phyloP scores from a whole-genome alignment of 2,113 vertebrate species.

The Pteropus alecto region DNA sequence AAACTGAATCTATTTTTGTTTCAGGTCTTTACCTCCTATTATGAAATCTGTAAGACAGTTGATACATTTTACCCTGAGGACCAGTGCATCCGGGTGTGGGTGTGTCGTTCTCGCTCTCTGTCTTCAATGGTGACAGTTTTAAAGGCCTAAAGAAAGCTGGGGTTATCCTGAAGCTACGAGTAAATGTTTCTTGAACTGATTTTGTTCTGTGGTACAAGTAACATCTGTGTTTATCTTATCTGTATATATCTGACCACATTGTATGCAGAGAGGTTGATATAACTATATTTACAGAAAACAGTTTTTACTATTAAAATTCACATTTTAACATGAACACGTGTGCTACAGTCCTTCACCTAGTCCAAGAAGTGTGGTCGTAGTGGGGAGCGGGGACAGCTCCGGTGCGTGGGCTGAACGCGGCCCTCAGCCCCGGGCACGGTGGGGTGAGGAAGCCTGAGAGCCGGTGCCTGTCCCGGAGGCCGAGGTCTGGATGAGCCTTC shows the following conservation, averaged over 20 bases:
- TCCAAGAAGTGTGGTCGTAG: neutral
- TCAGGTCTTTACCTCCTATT: slow-evolving; percentile 33
- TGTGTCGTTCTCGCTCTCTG: neutral
- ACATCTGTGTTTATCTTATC: slow-evolving; percentile 16
- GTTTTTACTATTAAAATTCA: slow-evolving; percentile 85
- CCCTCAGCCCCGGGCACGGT: rapidly evolving
- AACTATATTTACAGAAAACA: slow-evolving; percentile 80
- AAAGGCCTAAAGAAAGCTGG: neutral
- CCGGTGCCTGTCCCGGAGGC: neutral
- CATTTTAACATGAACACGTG: slow-evolving; percentile 78
- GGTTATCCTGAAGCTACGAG: neutral
- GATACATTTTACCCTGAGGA: neutral
- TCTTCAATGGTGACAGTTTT: neutral
- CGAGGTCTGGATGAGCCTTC: neutral
- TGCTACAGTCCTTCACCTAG: neutral
- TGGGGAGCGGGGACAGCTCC: neutral
- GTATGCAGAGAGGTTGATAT: slow-evolving; percentile 57
- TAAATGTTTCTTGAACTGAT: neutral
- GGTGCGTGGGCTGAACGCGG: rapidly evolving
- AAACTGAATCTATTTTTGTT: slow-evolving; percentile 37
- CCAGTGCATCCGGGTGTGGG: neutral
- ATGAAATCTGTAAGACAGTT: neutral
- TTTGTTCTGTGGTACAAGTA: slow-evolving; percentile 31
- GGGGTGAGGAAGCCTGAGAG: rapidly evolving
- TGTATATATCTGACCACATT: slow-evolving; percentile 70